phyloP scores from a whole-genome alignment of 2,888 invertebrate genomes.

The Globia sparganii region DNA sequence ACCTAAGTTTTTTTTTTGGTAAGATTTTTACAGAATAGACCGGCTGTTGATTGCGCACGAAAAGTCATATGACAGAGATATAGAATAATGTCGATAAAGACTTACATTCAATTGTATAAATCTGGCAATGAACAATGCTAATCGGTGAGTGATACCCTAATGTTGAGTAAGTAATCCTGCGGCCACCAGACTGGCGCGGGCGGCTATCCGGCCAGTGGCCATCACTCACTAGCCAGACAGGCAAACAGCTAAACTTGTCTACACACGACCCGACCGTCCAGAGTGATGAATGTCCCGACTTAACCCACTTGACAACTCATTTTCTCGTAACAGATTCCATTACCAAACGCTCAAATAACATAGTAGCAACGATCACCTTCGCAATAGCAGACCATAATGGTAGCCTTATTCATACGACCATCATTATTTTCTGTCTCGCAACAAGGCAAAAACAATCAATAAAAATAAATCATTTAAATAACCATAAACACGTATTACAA shows the following conservation, averaged over 20 bases:
- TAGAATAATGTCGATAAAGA: constrained; percentile 2
- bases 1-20: not conserved
- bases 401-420: constrained; percentile 87
- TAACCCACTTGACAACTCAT: constrained; percentile 88
- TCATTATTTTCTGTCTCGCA: constrained; percentile 90
- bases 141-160: constrained; percentile 29
- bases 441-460: constrained; percentile 91
- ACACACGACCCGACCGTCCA: constrained; percentile 61
- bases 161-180: constrained; percentile 40
- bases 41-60: not conserved
- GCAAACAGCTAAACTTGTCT: constrained; percentile 62
- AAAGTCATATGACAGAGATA: not conserved
- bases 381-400: constrained; percentile 85
- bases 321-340: constrained; percentile 88
- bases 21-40: not conserved
- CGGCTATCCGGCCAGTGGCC: constrained; percentile 29
- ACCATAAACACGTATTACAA: constrained; percentile 90
- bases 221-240: constrained; percentile 62
- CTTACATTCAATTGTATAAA: constrained; percentile 23
- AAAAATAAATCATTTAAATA: constrained; percentile 91
- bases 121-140: constrained; percentile 1
- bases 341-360: constrained; percentile 88
- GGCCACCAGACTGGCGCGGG: constrained; percentile 29
- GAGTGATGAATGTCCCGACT: constrained; percentile 83
- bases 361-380: constrained; percentile 86